phyloP scores from a whole-genome alignment of 2,113 vertebrate genomes.

The Thamnophis sirtalis region DNA sequence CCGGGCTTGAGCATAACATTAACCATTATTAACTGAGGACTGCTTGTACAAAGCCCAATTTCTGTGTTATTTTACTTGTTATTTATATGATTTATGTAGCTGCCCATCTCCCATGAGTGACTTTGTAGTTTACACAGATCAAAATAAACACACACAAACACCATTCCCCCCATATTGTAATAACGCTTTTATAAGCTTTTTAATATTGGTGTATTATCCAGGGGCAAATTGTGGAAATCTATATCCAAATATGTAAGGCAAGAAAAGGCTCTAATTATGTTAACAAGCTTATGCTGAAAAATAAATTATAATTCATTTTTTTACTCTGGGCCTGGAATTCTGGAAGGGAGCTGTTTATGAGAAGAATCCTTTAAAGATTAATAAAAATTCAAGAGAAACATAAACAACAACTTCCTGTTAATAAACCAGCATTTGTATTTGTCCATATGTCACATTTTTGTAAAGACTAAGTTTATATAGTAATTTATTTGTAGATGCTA shows the following conservation, averaged over 20 bases:
- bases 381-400: background rate
- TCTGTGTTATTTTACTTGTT: background rate
- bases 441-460: background rate
- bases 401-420: background rate
- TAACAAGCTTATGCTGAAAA: background rate
- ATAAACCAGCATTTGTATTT: background rate
- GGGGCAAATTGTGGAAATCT: background rate
- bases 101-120: background rate
- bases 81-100: background rate
- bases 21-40: background rate
- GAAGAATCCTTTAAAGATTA: background rate
- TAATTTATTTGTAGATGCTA: background rate
- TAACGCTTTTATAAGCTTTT: background rate
- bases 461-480: background rate
- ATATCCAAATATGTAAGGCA: background rate
- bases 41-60: too few species aligned
- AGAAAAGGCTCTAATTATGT: background rate
- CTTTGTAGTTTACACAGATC: background rate
- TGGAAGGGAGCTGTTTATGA: background rate
- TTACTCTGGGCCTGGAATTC: background rate
- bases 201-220: background rate
- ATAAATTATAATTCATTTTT: background rate
- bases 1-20: background rate
- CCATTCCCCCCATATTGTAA: background rate
- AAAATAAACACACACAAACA: background rate